Conservation (phyloP, 2,113 vertebrate genomes). For the Halcyon malimbica region DNA sequence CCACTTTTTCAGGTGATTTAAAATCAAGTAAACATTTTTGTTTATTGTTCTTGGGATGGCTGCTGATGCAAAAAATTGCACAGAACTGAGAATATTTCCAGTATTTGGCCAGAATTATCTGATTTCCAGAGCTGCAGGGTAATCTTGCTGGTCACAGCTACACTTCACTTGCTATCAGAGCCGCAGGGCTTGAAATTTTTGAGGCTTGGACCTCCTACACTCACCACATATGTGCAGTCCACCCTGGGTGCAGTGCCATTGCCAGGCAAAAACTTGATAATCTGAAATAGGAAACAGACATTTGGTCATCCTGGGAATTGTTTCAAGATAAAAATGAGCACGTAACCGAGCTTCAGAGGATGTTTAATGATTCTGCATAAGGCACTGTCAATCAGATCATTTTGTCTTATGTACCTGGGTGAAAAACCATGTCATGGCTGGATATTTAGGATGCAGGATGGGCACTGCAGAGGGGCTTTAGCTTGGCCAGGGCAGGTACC, state of each 20-base stretch:
- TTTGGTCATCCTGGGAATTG: background rate
- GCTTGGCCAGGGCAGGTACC: background rate
- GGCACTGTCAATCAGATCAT: background rate
- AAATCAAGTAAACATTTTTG: background rate
- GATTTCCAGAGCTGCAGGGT: background rate
- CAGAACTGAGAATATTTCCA: background rate
- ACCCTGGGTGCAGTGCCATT: slow-evolving; percentile 75
- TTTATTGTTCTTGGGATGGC: background rate
- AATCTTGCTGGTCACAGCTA: background rate
- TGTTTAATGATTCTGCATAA: background rate
- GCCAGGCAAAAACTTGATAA: slow-evolving; percentile 84
- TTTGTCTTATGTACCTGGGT: background rate
- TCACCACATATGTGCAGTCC: slow-evolving; percentile 83
- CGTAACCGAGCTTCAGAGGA: background rate
- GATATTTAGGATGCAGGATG: background rate
- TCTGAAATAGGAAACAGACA: slow-evolving; percentile 65
- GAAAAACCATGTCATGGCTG: background rate
- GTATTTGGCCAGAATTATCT: background rate
- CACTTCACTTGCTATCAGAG: background rate
- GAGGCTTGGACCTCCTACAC: background rate
- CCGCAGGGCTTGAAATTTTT: background rate
- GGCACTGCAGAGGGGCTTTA: background rate
- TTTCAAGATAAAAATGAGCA: background rate
- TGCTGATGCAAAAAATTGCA: background rate
- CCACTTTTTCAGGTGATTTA: background rate